Evolutionary conservation across 1,140 invertebrate species (phyloP), one percentile per base, ranked within the genome.

Genomic region (Philotrypesis tridentata): DNA sequence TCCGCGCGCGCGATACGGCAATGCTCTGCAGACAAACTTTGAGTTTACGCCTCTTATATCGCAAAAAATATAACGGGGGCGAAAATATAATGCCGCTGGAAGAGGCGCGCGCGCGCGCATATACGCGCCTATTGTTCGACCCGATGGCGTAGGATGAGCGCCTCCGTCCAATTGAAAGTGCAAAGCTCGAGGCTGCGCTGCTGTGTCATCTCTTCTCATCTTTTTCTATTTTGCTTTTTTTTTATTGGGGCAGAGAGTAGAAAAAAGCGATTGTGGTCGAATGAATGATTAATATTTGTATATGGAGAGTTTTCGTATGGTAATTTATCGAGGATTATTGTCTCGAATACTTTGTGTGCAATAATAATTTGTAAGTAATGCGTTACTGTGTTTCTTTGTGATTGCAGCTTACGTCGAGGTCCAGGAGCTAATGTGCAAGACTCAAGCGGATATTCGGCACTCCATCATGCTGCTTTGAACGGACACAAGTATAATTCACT

Each of bases 391-490:
- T 74, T 75, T 75, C 83, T 61, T 78, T 84, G 0, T 80, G 40
- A 85, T 95, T 94, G 25, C 92, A 98, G 97, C 92, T 94, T 98
- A 88, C 93, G 97, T 76, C 94, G 97, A 89, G 96, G 96, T 77
- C 96, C 96, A 29, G 97, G 97, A 82, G 96, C 97, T 48, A 99
- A 99, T 92, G 96, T 97, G 83, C 96, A 97, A 92, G 98, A 99
- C 89, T 94, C 95, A 85, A 97, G 96, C 90, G 98, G 97, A n/a
- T 98, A 98, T 89, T 98, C 98, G 9, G 95, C 97, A 8, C 93
- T 99, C 60, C 98, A 99, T 90, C 96, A 98, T 90, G 97, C 98
- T 63, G 96, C 97, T 72, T 93, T 99, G 48, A 97, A 99, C 92
- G 97, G 97, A 7, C 98, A 99, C 90, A 95, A 93, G 97, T 98